Evolutionary conservation across 2,113 vertebrate genomes (phyloP), one percentile per base, ranked within the genome.

Genomic region (Colinus virginianus): DNA sequence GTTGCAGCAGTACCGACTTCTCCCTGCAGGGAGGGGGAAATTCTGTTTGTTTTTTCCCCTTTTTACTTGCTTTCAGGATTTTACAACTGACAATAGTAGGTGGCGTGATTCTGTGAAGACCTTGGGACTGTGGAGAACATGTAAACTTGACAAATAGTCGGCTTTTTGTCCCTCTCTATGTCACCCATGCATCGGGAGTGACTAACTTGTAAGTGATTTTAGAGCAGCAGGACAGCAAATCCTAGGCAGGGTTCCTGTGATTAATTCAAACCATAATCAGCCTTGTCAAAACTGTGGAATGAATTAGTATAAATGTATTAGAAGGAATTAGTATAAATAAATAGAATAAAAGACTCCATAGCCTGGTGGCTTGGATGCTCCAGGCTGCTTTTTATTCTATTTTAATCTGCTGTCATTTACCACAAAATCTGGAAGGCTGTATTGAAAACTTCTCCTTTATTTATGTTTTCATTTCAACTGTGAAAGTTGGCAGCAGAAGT

Each of bases 1-100:
- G 20, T 43, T 79, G 90, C 45, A 77, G 51, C 88, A 92, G 81
- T 64, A 28, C 10, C 68, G 7, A 51, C 45, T 55, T 42, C 40
- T 59, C 40, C 0, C 0, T 86, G 46, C 53, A 32, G 17, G 3
- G 6, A 45, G 30, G 8, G 55, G 77, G 28, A 4, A 55, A 30
- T 78, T 81, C 84, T 43, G 7, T 64, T 49, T 45, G 3, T 70
- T 48, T 58, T 74, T 32, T 78, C 40, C 46, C 21, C 43, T 87
- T 78, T 80, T 75, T 70, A 83, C 46, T 61, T 63, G 48, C 23
- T 77, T 40, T 76, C 64, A 72, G 89, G 78, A 87, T 83, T 90
- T 94, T 92, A 75, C 70, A 49, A 25, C 43, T 55, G 40, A 18
- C 34, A 13, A 11, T 32, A 28, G 46, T 63, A 90, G 40, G 23